These are phyloP conservation scores for Ancistrus triradiatus DNA, from an alignment of 2,113 vertebrate species.

Conservation along the genomic window DNA sequence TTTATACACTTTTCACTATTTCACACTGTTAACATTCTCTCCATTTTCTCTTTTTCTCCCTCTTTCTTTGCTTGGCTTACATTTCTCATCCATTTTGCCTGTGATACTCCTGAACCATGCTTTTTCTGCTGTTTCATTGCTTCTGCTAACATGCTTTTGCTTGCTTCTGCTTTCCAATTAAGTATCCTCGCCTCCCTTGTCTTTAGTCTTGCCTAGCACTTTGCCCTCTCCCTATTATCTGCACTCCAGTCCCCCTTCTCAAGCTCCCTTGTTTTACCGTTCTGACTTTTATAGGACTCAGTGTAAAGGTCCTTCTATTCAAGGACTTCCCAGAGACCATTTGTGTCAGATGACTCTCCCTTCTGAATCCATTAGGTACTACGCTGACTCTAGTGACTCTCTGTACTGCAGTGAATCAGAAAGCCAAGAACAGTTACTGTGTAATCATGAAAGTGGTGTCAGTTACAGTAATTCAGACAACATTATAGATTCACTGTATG, in stretches of 20 bases:
- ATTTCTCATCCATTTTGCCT: conserved; percentile 23
- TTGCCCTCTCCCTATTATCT: conserved; percentile 65
- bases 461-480: conserved; percentile 28
- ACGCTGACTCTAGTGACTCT: conserved; percentile 29
- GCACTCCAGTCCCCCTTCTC: conserved; percentile 60
- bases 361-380: conserved; percentile 28
- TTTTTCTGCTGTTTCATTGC: conserved; percentile 17
- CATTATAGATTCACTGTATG: conserved; percentile 41
- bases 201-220: conserved; percentile 51
- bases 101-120: conserved; percentile 39
- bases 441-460: conserved; percentile 36
- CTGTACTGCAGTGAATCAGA: conserved; percentile 15
- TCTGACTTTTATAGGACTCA: conserved; percentile 57
- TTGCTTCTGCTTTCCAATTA: conserved; percentile 29
- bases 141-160: conserved; percentile 13
- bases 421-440: conserved; percentile 28
- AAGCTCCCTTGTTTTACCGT: conserved; percentile 47
- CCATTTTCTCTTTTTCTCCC: conserved; percentile 61
- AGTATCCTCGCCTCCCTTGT: conserved; percentile 69
- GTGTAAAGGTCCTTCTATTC: conserved; percentile 34
- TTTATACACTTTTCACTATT: conserved; percentile 63
- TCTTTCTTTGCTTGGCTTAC: conserved; percentile 4
- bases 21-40: conserved; percentile 70
- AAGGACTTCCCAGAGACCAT: conserved; percentile 40
- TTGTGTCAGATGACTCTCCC: no score